Percentiles rank a stretch among this genome's conserved stretches.
These are phyloP conservation scores for Phenganax stokvisi DNA, from an alignment of 92 coral and sea anemone genomes.

Conservation along the genomic window DNA sequence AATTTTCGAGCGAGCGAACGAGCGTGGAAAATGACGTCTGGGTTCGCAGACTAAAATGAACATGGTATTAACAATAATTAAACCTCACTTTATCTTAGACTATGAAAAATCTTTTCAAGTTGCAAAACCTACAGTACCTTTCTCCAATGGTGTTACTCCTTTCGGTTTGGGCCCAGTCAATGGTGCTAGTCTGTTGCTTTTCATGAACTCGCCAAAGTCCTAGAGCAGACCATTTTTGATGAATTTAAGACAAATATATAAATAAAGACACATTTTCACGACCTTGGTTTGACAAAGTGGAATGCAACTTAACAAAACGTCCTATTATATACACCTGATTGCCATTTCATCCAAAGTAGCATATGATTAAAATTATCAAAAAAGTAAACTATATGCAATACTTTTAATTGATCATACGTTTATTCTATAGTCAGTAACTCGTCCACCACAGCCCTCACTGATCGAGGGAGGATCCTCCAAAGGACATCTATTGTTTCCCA, in stretches of 20 bases:
- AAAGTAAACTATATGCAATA: not conserved
- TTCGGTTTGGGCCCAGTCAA: slow-evolving; percentile 72
- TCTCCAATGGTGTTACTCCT: slow-evolving; percentile 52
- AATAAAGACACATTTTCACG: no score
- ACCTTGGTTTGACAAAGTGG: no score
- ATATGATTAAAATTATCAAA: not conserved
- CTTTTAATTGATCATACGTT: slow-evolving; percentile 56
- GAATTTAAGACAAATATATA: not conserved
- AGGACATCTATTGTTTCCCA: slow-evolving; percentile 83
- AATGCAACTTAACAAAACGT: no score
- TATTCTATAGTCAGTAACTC: slow-evolving; percentile 95
- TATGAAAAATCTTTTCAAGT: not conserved
- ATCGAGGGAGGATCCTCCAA: slow-evolving; percentile 97
- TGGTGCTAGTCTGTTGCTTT: slow-evolving; percentile 92
- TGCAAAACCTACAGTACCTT: slow-evolving; percentile 40
- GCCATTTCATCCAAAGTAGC: not conserved
- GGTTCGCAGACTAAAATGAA: no score
- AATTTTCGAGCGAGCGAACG: no score
- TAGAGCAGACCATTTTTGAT: slow-evolving; percentile 16
- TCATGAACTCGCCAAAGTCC: slow-evolving; percentile 99
- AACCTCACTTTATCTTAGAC: not conserved
- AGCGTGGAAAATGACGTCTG: no score
- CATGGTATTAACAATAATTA: no score
- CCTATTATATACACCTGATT: no score
- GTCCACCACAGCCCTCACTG: slow-evolving; percentile 96